Conservation (phyloP, 2,797 vertebrate genomes). For the Rhinichthys osculus region DNA sequence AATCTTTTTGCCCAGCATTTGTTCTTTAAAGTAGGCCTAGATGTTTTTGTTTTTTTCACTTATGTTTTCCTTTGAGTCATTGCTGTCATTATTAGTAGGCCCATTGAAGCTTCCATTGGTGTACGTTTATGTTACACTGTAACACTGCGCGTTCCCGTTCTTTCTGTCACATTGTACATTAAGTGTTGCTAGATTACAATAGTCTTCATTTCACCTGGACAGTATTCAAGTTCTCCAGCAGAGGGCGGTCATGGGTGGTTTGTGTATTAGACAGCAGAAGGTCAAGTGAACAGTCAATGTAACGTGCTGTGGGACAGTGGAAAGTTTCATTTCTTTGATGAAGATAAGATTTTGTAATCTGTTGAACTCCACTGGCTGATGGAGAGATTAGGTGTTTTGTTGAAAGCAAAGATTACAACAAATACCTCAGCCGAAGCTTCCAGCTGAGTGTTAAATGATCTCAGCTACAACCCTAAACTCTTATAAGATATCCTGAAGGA, state of each 20-base stretch:
- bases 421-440: neutral
- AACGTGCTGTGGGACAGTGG: neutral
- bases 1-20: neutral
- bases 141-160: neutral
- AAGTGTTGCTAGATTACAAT: neutral
- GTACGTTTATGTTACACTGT: neutral
- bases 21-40: neutral
- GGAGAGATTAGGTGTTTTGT: neutral
- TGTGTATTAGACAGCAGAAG: neutral
- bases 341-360: neutral
- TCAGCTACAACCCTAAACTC: neutral
- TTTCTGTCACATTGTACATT: neutral
- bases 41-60: neutral
- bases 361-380: neutral
- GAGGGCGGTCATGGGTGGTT: conserved; percentile 10
- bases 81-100: neutral
- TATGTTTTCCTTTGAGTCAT: neutral
- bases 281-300: neutral
- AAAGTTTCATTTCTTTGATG: neutral
- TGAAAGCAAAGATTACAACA: neutral
- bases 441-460: neutral
- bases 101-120: neutral
- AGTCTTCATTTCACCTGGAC: neutral
- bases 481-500: neutral
- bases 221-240: neutral